Conservation (phyloP, 2,113 vertebrate species). For the Ammodytes marinus region DNA sequence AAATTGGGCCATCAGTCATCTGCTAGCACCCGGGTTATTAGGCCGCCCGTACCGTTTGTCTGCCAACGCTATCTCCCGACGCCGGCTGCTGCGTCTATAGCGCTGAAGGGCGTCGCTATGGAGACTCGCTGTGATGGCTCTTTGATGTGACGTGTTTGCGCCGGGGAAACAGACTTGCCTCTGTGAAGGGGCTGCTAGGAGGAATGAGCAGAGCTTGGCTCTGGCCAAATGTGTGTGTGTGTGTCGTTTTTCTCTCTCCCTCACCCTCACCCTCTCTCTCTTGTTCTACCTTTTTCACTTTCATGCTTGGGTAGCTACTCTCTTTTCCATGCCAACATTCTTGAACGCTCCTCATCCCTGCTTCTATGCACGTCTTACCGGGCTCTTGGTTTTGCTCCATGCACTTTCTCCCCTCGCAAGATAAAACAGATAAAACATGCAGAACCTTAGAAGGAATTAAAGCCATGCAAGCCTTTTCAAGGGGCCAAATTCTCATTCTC, state of each 20-base stretch:
- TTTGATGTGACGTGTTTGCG: slow-evolving; percentile 69
- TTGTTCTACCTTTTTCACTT: slow-evolving; percentile 67
- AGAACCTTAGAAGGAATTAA: slow-evolving; percentile 45
- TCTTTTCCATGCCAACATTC: slow-evolving; percentile 72
- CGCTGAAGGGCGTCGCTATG: slow-evolving; percentile 70
- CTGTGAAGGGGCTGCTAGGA: slow-evolving; percentile 65
- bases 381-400: slow-evolving; percentile 42
- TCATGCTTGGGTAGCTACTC: slow-evolving; percentile 64
- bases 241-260: slow-evolving; percentile 48
- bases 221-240: slow-evolving; percentile 27
- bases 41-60: slow-evolving; percentile 40
- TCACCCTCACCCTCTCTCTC: slow-evolving; percentile 9
- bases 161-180: slow-evolving; percentile 70
- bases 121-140: slow-evolving; percentile 52
- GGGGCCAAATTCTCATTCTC: background rate
- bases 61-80: slow-evolving; percentile 65
- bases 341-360: slow-evolving; percentile 47
- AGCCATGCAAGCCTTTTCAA: background rate
- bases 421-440: slow-evolving; percentile 30
- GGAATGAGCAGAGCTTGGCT: slow-evolving; percentile 70
- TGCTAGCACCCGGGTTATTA: slow-evolving; percentile 67
- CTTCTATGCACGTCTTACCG: slow-evolving; percentile 42
- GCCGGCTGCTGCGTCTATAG: slow-evolving; percentile 41
- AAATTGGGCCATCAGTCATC: slow-evolving; percentile 77
- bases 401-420: slow-evolving; percentile 37